phyloP scores from a whole-genome alignment of 92 coral and sea anemone genomes.

The Phenganax marumi region DNA sequence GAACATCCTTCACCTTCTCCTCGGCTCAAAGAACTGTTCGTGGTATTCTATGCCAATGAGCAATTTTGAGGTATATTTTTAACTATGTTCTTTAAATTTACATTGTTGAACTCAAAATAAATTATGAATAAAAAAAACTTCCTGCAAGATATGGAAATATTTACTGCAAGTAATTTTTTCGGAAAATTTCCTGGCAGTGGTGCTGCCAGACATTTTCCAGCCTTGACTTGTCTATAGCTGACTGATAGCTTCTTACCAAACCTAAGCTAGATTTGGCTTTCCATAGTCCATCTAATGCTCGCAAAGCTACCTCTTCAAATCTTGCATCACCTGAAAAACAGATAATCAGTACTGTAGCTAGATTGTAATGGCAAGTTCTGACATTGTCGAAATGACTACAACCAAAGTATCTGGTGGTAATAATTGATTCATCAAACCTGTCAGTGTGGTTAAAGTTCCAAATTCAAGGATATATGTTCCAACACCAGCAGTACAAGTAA shows the following conservation, averaged over 20 bases:
- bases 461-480: constrained; percentile 91
- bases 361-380: neutral
- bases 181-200: too few relatives aligned
- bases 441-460: constrained; percentile 88
- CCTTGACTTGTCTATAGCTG: neutral
- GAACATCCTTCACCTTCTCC: neutral
- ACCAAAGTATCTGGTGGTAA: too few relatives aligned
- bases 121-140: too few relatives aligned
- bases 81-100: too few relatives aligned
- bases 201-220: too few relatives aligned
- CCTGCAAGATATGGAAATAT: too few relatives aligned
- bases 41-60: neutral
- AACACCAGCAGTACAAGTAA: constrained; percentile 98
- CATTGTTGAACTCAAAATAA: too few relatives aligned
- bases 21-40: neutral
- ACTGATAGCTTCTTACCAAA: constrained; percentile 60
- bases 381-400: neutral
- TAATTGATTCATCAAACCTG: constrained; percentile 53
- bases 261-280: constrained; percentile 84
- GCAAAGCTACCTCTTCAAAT: constrained; percentile 72
- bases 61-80: too few relatives aligned
- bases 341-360: neutral
- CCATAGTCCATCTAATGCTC: constrained; percentile 93
- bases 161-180: neutral
- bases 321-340: constrained; percentile 69